Evolutionary conservation across 2,113 vertebrate species (phyloP).

Genomic region (Hucho hucho): DNA sequence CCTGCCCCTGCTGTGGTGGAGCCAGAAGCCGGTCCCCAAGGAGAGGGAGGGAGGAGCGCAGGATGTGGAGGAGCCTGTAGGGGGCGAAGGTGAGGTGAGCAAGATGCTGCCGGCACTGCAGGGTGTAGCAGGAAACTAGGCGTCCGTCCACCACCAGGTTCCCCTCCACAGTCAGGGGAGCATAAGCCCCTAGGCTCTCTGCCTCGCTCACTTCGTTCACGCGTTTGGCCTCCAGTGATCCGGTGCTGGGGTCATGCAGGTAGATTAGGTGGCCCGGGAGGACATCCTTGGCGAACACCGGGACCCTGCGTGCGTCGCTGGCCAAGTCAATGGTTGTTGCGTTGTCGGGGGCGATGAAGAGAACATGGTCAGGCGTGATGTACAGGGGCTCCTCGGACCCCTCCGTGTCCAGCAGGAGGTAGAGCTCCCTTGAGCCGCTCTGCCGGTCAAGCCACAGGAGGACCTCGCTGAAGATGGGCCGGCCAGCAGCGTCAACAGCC

Average conservation of each 20-base stretch:
- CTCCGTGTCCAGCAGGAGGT: not conserved
- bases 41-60: constrained; percentile 1
- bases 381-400: no score
- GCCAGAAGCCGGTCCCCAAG: no score
- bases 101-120: constrained; percentile 13
- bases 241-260: no score
- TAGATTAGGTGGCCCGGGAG: no score
- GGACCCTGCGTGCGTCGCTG: no score
- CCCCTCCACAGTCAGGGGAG: constrained; percentile 31
- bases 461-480: constrained; percentile 22
- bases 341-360: no score
- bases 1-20: no score
- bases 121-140: constrained; percentile 30
- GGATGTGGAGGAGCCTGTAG: constrained; percentile 19
- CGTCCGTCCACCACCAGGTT: constrained; percentile 23
- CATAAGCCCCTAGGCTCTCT: constrained; percentile 20
- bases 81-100: constrained; percentile 28
- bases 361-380: no score
- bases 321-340: no score
- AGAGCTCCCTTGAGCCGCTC: not conserved
- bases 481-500: constrained; percentile 11
- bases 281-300: no score
- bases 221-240: no score
- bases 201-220: not conserved
- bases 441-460: constrained; percentile 31